Percentiles rank a stretch among this genome's conserved stretches.
phyloP scores from a whole-genome alignment of 2,888 invertebrate genomes.

The Andrena chrysosceles region DNA sequence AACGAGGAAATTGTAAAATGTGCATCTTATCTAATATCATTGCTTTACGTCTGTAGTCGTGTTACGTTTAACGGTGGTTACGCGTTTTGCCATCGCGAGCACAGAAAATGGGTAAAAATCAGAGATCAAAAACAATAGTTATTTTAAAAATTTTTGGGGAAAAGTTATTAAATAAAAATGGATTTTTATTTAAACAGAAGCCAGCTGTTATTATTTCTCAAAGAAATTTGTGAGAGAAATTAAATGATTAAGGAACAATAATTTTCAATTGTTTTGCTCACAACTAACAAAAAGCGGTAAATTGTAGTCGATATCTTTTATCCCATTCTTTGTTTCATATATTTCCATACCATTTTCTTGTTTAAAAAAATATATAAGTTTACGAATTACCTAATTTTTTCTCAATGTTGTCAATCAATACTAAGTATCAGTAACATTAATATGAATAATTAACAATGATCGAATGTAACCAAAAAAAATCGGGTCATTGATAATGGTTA shows the following conservation, averaged over 20 bases:
- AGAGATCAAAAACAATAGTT: neutral
- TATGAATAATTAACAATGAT: no score
- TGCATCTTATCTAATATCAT: neutral
- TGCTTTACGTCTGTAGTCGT: neutral
- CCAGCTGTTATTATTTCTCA: neutral
- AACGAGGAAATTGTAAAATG: constrained; percentile 5
- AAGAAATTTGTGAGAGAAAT: neutral
- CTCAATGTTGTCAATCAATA: no score
- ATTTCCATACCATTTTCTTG: no score
- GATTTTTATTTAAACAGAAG: neutral
- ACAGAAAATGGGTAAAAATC: neutral
- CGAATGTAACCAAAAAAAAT: no score
- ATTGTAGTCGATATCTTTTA: no score
- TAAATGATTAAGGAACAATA: neutral
- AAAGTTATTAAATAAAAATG: neutral
- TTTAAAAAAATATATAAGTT: no score
- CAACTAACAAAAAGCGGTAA: neutral
- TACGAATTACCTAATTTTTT: no score
- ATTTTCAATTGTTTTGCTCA: neutral
- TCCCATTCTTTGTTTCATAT: no score
- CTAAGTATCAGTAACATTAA: no score
- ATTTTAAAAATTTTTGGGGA: no score
- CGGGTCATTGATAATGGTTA: no score
- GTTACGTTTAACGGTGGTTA: neutral
- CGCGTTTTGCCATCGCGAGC: neutral